These are phyloP conservation scores for Butorides virescens DNA, from an alignment of 2,113 vertebrate genomes.

Conservation along the genomic window DNA sequence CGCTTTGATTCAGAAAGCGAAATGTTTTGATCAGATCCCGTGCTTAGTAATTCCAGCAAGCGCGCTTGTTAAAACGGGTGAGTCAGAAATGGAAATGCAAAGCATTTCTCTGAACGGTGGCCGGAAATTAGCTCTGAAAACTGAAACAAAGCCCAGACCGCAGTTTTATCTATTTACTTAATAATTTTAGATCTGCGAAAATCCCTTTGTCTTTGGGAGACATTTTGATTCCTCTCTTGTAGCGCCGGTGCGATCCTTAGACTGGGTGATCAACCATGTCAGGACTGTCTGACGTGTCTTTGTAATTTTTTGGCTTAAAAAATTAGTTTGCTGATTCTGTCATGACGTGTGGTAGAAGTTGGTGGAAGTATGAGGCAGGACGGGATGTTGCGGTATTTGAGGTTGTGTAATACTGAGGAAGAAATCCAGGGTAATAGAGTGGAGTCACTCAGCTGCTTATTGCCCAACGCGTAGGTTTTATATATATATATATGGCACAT, in stretches of 20 bases:
- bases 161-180: slow-evolving; percentile 57
- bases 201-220: slow-evolving; percentile 44
- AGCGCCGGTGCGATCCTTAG: not conserved
- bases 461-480: not conserved
- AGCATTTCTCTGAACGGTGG: slow-evolving; percentile 69
- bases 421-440: not conserved
- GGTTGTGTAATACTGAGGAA: slow-evolving; percentile 16
- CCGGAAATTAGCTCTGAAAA: slow-evolving; percentile 74
- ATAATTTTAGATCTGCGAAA: slow-evolving; percentile 31
- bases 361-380: slow-evolving; percentile 52
- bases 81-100: slow-evolving; percentile 86
- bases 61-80: slow-evolving; percentile 76
- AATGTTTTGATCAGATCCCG: slow-evolving; percentile 76
- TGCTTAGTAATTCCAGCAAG: slow-evolving; percentile 86
- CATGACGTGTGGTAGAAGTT: slow-evolving; percentile 23
- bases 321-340: slow-evolving; percentile 44
- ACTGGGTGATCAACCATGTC: not conserved
- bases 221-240: slow-evolving; percentile 19
- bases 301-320: slow-evolving; percentile 32
- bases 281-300: slow-evolving; percentile 2
- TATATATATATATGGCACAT: not conserved
- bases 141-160: slow-evolving; percentile 54
- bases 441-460: not conserved
- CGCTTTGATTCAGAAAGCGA: slow-evolving; percentile 72
- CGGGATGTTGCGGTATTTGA: slow-evolving; percentile 53